phyloP scores from a whole-genome alignment of 2,888 invertebrate species.

The Laothoe populi region DNA sequence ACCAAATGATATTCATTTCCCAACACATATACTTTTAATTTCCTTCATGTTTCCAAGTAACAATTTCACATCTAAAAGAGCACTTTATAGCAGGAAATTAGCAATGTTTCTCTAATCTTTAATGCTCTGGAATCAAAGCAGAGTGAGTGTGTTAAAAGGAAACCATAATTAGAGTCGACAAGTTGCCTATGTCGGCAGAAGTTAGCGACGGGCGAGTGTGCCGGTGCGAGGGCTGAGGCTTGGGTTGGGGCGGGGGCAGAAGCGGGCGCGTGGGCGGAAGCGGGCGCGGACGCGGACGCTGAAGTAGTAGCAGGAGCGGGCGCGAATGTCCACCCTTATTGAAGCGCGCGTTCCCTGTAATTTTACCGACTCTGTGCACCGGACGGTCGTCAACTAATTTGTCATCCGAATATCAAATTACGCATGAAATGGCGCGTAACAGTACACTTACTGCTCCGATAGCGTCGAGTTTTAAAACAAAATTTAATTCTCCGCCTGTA shows the following conservation, averaged over 20 bases:
- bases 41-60: conserved; percentile 28
- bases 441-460: conserved; percentile 67
- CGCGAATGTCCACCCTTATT: conserved; percentile 36
- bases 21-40: conserved; percentile 9
- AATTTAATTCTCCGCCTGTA: conserved; percentile 69
- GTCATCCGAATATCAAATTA: conserved; percentile 84
- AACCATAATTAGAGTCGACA: conserved; percentile 71
- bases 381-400: conserved; percentile 76
- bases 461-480: conserved; percentile 74
- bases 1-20: neutral
- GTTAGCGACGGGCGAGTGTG: conserved; percentile 31
- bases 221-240: conserved; percentile 32
- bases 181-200: conserved; percentile 49
- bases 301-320: conserved; percentile 29
- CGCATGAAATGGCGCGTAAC: conserved; percentile 80
- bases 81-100: conserved; percentile 50
- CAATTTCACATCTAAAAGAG: conserved; percentile 41
- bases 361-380: conserved; percentile 64
- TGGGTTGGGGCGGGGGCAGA: conserved; percentile 33
- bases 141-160: conserved; percentile 61
- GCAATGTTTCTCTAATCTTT: conserved; percentile 61
- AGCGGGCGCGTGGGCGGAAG: conserved; percentile 27
- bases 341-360: conserved; percentile 67
- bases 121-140: conserved; percentile 62
- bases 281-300: conserved; percentile 34